These are phyloP conservation scores for Stichodactyla helianthus DNA, from an alignment of 64 coral and sea anemone genomes.

Conservation along the genomic window DNA sequence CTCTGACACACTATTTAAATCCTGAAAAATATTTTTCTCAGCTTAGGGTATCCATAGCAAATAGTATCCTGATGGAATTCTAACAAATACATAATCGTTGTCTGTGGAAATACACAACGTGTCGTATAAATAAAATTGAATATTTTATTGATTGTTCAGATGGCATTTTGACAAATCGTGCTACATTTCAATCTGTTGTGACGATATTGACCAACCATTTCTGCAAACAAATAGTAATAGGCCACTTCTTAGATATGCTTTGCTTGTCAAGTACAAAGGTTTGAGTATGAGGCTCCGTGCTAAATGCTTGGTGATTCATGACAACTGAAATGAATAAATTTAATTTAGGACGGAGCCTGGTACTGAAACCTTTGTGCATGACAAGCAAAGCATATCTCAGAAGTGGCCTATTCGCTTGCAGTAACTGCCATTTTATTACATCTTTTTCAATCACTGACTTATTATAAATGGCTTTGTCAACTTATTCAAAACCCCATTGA, in stretches of 20 bases:
- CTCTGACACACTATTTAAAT: neutral
- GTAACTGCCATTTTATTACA: neutral
- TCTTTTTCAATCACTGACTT: neutral
- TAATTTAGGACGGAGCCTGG: too few relatives aligned
- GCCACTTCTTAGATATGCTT: too few relatives aligned
- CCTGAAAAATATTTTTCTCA: neutral
- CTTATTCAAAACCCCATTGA: neutral
- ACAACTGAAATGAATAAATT: too few relatives aligned
- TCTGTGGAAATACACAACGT: neutral
- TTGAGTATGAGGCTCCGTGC: too few relatives aligned
- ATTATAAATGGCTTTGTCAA: neutral
- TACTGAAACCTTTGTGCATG: too few relatives aligned
- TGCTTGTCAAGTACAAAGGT: too few relatives aligned
- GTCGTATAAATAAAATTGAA: neutral
- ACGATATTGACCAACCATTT: neutral
- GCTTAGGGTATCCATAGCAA: neutral
- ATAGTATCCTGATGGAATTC: neutral
- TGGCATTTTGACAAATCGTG: neutral
- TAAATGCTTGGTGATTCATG: too few relatives aligned
- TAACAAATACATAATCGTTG: neutral
- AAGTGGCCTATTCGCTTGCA: too few relatives aligned
- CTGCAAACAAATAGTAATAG: neutral
- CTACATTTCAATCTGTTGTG: neutral
- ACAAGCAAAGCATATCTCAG: too few relatives aligned
- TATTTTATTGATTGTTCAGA: neutral